phyloP scores from a whole-genome alignment of 2,888 invertebrate genomes.

The Agrilus mali region DNA sequence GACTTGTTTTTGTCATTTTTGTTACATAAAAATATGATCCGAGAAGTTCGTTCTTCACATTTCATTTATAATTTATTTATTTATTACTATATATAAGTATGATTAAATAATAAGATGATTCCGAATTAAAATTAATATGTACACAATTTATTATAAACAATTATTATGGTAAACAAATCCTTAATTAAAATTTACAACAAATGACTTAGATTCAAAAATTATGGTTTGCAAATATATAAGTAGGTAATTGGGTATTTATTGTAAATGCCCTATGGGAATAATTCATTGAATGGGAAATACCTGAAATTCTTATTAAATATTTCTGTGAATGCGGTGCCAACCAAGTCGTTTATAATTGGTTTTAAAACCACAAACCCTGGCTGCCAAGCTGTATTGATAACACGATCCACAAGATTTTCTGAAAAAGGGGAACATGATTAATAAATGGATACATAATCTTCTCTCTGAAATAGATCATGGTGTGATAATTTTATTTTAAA shows the following conservation, averaged over 20 bases:
- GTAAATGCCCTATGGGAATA: conserved; percentile 35
- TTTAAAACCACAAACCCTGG: conserved; percentile 63
- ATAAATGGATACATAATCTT: too few relatives aligned
- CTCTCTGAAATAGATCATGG: too few relatives aligned
- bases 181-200: conserved; percentile 2
- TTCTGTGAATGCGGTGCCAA: conserved; percentile 71
- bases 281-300: conserved; percentile 55
- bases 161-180: too few relatives aligned
- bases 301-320: conserved; percentile 67
- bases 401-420: conserved; percentile 57
- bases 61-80: too few relatives aligned
- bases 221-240: conserved; percentile 3
- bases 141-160: neutral
- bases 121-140: neutral
- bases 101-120: too few relatives aligned
- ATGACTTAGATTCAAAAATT: conserved; percentile 3
- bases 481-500: too few relatives aligned
- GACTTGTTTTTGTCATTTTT: too few relatives aligned
- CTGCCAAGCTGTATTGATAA: conserved; percentile 73
- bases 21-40: too few relatives aligned
- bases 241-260: neutral
- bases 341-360: conserved; percentile 70
- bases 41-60: too few relatives aligned
- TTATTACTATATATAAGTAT: too few relatives aligned
- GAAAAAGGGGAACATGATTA: conserved; percentile 21